Evolutionary conservation across 2,113 vertebrate species (phyloP).

Genomic region (Meriones unguiculatus): DNA sequence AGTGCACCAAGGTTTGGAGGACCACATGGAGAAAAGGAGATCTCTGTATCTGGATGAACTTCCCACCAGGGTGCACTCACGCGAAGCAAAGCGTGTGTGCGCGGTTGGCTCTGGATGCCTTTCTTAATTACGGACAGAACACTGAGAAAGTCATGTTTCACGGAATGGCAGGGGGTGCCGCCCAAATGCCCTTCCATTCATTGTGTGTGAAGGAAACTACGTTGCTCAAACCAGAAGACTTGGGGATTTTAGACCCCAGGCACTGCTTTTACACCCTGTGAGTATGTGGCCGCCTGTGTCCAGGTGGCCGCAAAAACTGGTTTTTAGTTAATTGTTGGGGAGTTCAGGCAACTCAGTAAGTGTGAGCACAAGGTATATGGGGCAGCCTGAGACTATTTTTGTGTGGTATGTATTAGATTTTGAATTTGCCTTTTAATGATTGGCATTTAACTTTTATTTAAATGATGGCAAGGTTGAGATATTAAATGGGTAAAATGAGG

Average conservation of each 20-base stretch:
- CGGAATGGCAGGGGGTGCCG: accelerated
- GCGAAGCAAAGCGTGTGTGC: background rate
- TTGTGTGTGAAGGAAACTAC: background rate
- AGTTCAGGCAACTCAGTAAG: background rate
- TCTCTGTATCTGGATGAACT: constrained; percentile 52
- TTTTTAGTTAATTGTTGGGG: background rate
- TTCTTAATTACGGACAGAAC: background rate
- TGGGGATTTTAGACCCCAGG: background rate
- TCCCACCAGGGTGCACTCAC: background rate
- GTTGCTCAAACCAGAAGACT: background rate
- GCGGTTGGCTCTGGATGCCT: background rate
- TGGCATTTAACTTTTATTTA: constrained; percentile 41
- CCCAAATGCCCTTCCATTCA: background rate
- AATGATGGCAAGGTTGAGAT: constrained; percentile 44
- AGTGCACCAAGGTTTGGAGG: constrained; percentile 67
- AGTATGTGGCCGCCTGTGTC: background rate
- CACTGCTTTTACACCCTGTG: no score
- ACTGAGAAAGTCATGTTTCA: accelerated
- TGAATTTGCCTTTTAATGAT: constrained; percentile 25
- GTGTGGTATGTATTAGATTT: background rate
- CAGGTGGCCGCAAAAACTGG: background rate
- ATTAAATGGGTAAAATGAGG: constrained; percentile 29
- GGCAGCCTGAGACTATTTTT: constrained; percentile 7
- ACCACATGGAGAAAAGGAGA: constrained; percentile 73
- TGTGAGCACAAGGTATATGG: background rate